Percentiles rank a stretch among this genome's conserved stretches.
Conservation (phyloP, 1,140 invertebrate species). For the Dendroctonus valens region DNA sequence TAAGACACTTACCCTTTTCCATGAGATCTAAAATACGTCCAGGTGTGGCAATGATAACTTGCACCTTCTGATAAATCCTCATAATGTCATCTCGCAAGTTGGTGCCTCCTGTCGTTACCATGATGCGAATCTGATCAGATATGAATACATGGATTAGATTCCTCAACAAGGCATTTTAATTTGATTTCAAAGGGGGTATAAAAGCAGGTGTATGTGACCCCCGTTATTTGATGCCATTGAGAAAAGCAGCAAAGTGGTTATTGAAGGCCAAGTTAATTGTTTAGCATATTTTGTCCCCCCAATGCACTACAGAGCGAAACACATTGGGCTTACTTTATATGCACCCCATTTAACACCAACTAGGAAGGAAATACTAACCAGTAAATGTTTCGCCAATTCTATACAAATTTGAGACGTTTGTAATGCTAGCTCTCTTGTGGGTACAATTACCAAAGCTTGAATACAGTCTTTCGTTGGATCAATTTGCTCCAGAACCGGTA, state of each 20-base stretch:
- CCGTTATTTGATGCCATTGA: not conserved
- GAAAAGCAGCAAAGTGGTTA: constrained; percentile 3
- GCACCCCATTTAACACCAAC: constrained; percentile 1
- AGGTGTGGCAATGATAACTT: constrained; percentile 98
- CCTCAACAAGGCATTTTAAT: not conserved
- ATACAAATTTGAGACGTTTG: constrained; percentile 99
- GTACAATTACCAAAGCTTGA: constrained; percentile 98
- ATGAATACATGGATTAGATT: no score
- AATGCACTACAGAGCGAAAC: constrained; percentile 7
- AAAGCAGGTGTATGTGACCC: constrained; percentile 6
- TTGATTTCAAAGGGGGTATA: not conserved
- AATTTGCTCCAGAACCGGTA: constrained; percentile 95
- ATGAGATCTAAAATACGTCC: constrained; percentile 99
- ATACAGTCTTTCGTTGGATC: constrained; percentile 87
- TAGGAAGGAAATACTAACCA: constrained; percentile 44
- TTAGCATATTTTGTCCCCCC: constrained; percentile 36
- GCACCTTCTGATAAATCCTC: constrained; percentile 99
- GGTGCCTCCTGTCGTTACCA: constrained; percentile 98
- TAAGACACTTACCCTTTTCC: constrained; percentile 71
- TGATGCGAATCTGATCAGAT: constrained; percentile 72
- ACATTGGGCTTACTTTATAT: constrained; percentile 32
- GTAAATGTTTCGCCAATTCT: constrained; percentile 94
- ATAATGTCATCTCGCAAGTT: constrained; percentile 99
- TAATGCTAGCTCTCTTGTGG: constrained; percentile 96
- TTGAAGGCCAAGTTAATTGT: constrained; percentile 32